phyloP scores from a whole-genome alignment of 2,113 vertebrate genomes.

The Eretmochelys imbricata region DNA sequence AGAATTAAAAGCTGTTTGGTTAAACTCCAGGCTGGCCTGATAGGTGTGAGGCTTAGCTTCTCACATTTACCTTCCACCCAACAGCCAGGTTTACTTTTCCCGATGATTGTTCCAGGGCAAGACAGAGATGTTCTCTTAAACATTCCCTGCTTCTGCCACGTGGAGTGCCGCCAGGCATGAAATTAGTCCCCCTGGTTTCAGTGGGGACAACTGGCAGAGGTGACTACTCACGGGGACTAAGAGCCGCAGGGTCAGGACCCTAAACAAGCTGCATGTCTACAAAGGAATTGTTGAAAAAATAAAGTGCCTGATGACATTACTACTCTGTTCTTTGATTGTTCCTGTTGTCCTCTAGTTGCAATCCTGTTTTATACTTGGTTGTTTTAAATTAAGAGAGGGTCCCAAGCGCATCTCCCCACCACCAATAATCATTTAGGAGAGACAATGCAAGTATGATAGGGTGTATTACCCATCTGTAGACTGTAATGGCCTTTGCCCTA shows the following conservation, averaged over 20 bases:
- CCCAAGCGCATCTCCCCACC: background rate
- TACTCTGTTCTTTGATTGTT: background rate
- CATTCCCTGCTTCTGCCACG: slow-evolving; percentile 7
- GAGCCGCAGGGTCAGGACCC: background rate
- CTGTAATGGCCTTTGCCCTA: background rate
- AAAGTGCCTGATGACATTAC: background rate
- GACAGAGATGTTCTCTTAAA: background rate
- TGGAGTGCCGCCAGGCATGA: background rate
- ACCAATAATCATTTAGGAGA: background rate
- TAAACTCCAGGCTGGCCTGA: slow-evolving; percentile 2
- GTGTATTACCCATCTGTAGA: background rate
- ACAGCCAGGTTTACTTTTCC: background rate
- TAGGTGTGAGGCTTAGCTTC: slow-evolving; percentile 29
- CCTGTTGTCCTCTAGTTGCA: background rate
- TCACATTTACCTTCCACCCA: background rate
- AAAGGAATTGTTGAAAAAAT: background rate
- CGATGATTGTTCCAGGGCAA: background rate
- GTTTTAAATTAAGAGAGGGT: background rate
- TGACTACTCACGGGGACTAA: background rate
- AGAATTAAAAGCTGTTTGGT: slow-evolving; percentile 33
- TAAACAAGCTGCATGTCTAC: background rate
- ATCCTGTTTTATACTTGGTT: background rate
- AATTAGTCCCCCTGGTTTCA: background rate
- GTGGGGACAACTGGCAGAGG: background rate
- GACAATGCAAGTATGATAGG: background rate